These are phyloP conservation scores for Trichacis sp. DNA, from an alignment of 2,888 invertebrate genomes.

Conservation along the genomic window DNA sequence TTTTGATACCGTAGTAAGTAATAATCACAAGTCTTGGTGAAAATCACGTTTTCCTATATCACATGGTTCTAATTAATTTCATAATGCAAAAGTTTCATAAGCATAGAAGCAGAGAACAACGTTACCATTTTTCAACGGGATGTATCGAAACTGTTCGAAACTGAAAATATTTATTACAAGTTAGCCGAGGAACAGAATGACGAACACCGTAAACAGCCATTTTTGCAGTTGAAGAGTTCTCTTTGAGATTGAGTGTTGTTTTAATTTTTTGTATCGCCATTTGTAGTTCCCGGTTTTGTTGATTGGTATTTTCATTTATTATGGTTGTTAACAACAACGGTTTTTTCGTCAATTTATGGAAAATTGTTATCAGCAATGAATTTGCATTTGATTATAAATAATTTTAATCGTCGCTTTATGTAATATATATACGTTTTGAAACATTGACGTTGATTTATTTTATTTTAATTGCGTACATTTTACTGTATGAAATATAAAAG, in stretches of 20 bases:
- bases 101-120: no score
- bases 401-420: no score
- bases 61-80: no score
- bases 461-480: no score
- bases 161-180: constrained; percentile 45
- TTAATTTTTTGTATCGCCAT: constrained; percentile 32
- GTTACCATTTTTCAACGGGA: not conserved
- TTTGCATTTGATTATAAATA: not conserved
- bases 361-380: not conserved
- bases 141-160: not conserved
- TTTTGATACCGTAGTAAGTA: no score
- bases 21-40: no score
- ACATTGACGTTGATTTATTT: no score
- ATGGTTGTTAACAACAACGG: no score
- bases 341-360: not conserved
- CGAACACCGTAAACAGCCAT: constrained; percentile 58
- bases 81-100: no score
- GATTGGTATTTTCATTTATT: constrained; percentile 12
- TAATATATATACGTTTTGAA: no score
- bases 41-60: no score
- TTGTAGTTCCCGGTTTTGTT: constrained; percentile 16
- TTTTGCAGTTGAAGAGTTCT: constrained; percentile 49
- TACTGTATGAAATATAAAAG: no score
- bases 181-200: constrained; percentile 54
- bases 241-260: constrained; percentile 38